A percentile compares a stretch with the other conserved stretches of the same genome.
Evolutionary conservation across 2,113 vertebrate genomes (phyloP).

Genomic region (Jacana jacana): DNA sequence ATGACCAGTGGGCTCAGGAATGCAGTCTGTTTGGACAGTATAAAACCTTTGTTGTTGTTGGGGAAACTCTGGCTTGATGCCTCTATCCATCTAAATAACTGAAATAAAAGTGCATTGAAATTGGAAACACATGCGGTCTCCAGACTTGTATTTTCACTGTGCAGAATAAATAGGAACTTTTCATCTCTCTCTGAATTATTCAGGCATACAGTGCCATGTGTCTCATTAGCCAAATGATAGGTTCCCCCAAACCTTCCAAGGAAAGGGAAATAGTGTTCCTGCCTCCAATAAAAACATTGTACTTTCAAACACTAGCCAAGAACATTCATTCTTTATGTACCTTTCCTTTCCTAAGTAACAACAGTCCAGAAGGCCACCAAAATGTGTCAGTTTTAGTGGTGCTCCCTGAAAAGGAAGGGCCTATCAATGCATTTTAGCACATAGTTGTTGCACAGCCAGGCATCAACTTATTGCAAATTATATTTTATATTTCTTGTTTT

Average conservation of each 20-base stretch:
- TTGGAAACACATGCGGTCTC: constrained; percentile 68
- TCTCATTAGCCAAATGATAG: constrained; percentile 52
- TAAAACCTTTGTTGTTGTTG: constrained; percentile 67
- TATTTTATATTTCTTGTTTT: constrained; percentile 40
- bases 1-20: constrained; percentile 57
- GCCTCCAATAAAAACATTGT: constrained; percentile 37
- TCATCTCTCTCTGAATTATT: constrained; percentile 44
- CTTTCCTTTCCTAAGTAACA: background rate
- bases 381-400: background rate
- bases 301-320: constrained; percentile 35
- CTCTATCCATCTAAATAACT: constrained; percentile 67
- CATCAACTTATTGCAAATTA: background rate
- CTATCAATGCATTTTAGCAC: background rate
- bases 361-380: constrained; percentile 12
- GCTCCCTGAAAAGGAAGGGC: constrained; percentile 13
- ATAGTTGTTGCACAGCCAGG: constrained; percentile 25
- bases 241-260: constrained; percentile 18
- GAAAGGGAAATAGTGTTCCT: constrained; percentile 48
- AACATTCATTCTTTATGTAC: constrained; percentile 14
- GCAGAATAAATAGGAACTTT: constrained; percentile 66
- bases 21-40: constrained; percentile 66
- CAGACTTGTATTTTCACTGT: constrained; percentile 57
- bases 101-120: constrained; percentile 66
- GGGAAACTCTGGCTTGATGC: constrained; percentile 70
- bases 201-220: background rate